A percentile compares a stretch with the other conserved stretches of the same genome.
phyloP scores from a whole-genome alignment of 2,113 vertebrate species.

The Calonectris borealis region DNA sequence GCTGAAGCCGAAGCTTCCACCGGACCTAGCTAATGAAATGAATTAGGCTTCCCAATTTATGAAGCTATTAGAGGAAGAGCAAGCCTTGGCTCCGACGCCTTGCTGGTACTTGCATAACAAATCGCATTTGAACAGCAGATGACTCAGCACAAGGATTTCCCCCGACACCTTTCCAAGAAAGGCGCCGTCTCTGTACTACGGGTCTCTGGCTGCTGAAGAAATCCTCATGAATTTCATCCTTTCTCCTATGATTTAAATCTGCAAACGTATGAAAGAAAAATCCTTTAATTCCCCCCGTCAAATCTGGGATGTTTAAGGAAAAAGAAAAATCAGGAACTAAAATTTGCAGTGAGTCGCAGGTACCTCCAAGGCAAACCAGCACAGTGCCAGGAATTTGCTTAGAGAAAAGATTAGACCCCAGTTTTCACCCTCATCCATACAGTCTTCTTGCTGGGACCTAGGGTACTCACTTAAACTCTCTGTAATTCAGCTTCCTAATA shows the following conservation, averaged over 20 bases:
- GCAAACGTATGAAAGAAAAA: fast-evolving
- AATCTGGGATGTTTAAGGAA: not conserved
- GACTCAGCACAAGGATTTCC: not conserved
- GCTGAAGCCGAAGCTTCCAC: not conserved
- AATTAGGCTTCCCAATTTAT: not conserved
- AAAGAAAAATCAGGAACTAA: not conserved
- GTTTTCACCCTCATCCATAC: fast-evolving
- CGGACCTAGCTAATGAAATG: not conserved
- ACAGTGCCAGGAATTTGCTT: not conserved
- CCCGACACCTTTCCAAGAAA: not conserved
- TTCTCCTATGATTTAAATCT: not conserved
- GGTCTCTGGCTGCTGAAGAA: not conserved
- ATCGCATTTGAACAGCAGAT: fast-evolving
- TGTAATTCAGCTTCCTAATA: not conserved
- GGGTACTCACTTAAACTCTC: not conserved
- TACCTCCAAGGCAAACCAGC: not conserved
- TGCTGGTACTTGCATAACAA: not conserved
- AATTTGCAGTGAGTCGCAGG: not conserved
- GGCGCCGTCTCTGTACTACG: fast-evolving
- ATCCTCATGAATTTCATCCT: not conserved
- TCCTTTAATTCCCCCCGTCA: too few species aligned
- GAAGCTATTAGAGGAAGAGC: not conserved
- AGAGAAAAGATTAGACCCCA: not conserved
- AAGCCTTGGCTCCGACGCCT: not conserved
- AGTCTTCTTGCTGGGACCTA: not conserved